Base-by-base conservation (phyloP, 2,113 vertebrate species). In the Sphyrna mokarran region DNA sequence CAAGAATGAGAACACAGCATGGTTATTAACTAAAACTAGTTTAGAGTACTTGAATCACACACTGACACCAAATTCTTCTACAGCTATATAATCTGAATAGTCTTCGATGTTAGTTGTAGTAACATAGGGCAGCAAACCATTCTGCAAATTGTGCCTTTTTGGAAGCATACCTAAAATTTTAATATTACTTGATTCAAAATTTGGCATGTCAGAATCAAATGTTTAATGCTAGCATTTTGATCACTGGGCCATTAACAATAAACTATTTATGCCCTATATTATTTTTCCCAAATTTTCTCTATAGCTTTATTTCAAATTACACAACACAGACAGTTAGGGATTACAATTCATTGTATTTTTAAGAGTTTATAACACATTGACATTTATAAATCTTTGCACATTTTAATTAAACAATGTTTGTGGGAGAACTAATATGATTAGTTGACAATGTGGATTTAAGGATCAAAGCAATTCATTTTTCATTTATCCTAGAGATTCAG, bases 11-110 rank as follows among this genome's bases (percentile, higher is more conserved):
- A 72, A 54, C 68, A 95, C 16, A 93, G 61, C 89, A 76, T 11
- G 14, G 23, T 94, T 94, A 90, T 94, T 69, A 90, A 95, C 68
- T 95, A 72, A 70, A 94, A 94, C 22, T 94, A 54, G 94, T 13
- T 95, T 95, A 33, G 69, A 54, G 40, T 48, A 95, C 11, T 7
- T 70, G 10, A 40, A 20, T 54, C 69, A 54, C 68, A 95, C 13
- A 43, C 33, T 14, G 68, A 72, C 13, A 48, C 68, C 14, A 26
- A 43, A 94, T 69, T 94, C 23, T 90, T 5, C 37, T 72, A 9
- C 54, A 9, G 68, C 18, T 69, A 37, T 6, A 72, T 48, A 43
- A 95, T 72, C 37, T 43, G 16, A 95, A 76, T 1, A 61, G 48
- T 96, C 23, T 0, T 96, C 96, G 1, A 0, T 11, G 33, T 94